Evolutionary conservation across 2,113 vertebrate species (phyloP), one percentile per base, ranked within the genome.

Genomic region (Copsychus sechellarum): DNA sequence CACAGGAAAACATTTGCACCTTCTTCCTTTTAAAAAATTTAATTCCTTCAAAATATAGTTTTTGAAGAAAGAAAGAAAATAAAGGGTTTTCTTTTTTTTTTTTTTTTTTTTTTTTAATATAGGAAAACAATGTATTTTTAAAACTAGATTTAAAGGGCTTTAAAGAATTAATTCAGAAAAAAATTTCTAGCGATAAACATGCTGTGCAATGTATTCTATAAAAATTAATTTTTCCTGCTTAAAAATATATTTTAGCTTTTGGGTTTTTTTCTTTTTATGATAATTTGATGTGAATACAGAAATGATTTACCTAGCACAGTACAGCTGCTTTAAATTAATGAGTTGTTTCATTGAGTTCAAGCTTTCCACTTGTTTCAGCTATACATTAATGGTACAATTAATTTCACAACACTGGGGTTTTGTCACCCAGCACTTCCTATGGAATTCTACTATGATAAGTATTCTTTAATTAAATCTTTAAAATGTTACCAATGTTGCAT

Each of bases 301-400:
- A 97, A 92, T 96, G 89, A 97, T 97, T 98, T 96, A 97, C 93
- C 91, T 96, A 96, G 86, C 93, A 95, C 95, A 97, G 88, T 97
- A 98, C 95, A 97, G 89, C 92, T 97, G 93, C 95, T 97, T 98
- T 97, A 98, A 98, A 99, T 98, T 99, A 99, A 99, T 98, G 98
- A 98, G 96, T 98, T 98, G 91, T 98, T 97, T 94, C 84, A 95
- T 88, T 88, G 89, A 36, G 96, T 98, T 98, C 98, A 98, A 97
- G 96, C 91, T 97, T 98, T 98, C 96, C 83, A 96, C 97, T 98
- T 95, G 97, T 97, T 96, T 94, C 77, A 95, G 97, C 96, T 97
- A 97, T 96, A 98, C 95, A 96, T 97, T 98, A 96, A 97, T 97
- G 95, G 97, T 98, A 97, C 98, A 99, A 99, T 98, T 98, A 98